Conservation (phyloP, 2,888 invertebrate species). For the Oxycera nigricornis region DNA sequence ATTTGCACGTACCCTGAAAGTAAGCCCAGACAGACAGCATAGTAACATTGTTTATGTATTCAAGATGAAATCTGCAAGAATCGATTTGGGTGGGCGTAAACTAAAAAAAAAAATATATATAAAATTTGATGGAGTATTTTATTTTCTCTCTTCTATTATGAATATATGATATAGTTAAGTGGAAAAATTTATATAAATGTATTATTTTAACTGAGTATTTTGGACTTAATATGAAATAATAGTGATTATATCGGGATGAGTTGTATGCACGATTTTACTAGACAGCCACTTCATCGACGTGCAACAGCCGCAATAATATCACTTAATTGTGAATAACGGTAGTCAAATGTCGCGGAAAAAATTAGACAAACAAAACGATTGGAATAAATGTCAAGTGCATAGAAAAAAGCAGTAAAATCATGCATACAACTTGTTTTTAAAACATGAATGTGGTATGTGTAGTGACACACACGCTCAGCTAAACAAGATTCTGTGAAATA, state of each 20-base stretch:
- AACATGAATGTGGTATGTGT: background rate
- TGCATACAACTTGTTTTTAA: slow-evolving; percentile 21
- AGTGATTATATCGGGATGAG: background rate
- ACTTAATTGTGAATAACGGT: no score
- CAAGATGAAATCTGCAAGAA: slow-evolving; percentile 10
- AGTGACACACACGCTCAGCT: background rate
- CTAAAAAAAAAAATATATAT: slow-evolving; percentile 8
- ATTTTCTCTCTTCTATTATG: slow-evolving; percentile 17
- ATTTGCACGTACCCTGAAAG: background rate
- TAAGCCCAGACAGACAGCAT: background rate
- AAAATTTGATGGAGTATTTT: slow-evolving; percentile 35
- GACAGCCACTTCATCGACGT: no score
- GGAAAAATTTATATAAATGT: slow-evolving; percentile 35
- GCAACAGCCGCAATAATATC: no score
- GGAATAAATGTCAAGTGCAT: no score
- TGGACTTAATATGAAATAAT: slow-evolving; percentile 35
- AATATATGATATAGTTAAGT: slow-evolving; percentile 18
- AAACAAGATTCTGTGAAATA: slow-evolving; percentile 11
- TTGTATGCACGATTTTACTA: slow-evolving; percentile 37
- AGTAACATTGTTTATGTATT: background rate
- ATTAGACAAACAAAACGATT: no score
- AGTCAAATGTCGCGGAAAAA: no score
- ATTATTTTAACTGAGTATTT: slow-evolving; percentile 14
- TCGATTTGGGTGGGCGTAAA: slow-evolving; percentile 29
- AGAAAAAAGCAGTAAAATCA: no score